These are phyloP conservation scores for Colostygia pectinataria DNA, from an alignment of 2,888 invertebrate species.

Conservation along the genomic window DNA sequence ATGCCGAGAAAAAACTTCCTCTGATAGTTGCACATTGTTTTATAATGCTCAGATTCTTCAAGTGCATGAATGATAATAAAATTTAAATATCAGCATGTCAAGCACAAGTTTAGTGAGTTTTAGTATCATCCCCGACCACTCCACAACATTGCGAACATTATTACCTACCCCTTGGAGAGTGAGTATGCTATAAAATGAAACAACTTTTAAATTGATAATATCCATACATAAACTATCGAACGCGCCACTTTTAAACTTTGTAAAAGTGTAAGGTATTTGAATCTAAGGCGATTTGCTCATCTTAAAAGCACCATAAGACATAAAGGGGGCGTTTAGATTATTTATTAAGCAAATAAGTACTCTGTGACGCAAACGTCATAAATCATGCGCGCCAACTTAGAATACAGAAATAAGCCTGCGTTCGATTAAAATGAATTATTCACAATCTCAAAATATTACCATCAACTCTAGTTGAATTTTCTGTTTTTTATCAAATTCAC, in stretches of 20 bases:
- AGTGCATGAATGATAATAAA: constrained; percentile 17
- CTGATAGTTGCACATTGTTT: too few relatives aligned
- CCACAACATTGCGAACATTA: constrained; percentile 49
- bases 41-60: constrained; percentile 1
- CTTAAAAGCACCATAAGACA: too few relatives aligned
- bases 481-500: constrained; percentile 16
- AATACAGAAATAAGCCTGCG: too few relatives aligned
- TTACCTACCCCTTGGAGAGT: constrained; percentile 29
- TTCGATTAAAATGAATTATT: too few relatives aligned
- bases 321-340: too few relatives aligned
- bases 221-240: constrained; percentile 31
- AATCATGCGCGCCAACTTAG: too few relatives aligned
- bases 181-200: constrained; percentile 43
- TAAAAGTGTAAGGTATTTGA: too few relatives aligned
- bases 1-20: too few relatives aligned
- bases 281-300: too few relatives aligned
- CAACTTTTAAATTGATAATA: constrained; percentile 42
- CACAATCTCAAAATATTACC: not conserved
- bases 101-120: constrained; percentile 37
- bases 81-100: constrained; percentile 30
- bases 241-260: constrained; percentile 36
- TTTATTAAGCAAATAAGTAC: too few relatives aligned
- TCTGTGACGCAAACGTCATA: too few relatives aligned
- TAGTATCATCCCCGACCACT: constrained; percentile 32
- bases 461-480: not conserved